These are phyloP conservation scores for Trematomus bernacchii DNA, from an alignment of 2,797 vertebrate genomes.

Conservation along the genomic window DNA sequence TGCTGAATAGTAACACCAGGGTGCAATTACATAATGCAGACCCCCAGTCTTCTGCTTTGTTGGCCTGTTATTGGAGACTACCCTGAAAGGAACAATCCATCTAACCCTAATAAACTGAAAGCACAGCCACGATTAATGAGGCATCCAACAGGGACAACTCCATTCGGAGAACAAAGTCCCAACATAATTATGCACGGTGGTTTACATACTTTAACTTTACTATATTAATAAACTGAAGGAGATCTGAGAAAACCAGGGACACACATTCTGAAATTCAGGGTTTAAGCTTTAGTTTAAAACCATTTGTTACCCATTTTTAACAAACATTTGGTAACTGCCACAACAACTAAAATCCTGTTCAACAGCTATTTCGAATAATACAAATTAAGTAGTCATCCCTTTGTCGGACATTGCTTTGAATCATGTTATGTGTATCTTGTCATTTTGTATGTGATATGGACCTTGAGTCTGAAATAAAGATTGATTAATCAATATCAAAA, in stretches of 20 bases:
- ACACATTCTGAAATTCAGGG: neutral
- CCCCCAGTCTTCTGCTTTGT: constrained; percentile 89
- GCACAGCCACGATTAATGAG: constrained; percentile 84
- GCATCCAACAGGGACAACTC: constrained; percentile 74
- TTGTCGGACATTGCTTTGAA: too few relatives aligned
- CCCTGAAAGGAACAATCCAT: constrained; percentile 89
- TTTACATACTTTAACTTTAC: constrained; percentile 40
- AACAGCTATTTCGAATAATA: constrained; percentile 29
- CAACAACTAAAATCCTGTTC: constrained; percentile 24
- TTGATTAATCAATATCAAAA: too few relatives aligned
- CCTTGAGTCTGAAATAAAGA: too few relatives aligned
- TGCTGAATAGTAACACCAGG: constrained; percentile 62
- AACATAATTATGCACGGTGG: constrained; percentile 69
- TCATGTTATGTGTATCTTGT: too few relatives aligned
- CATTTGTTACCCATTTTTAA: neutral
- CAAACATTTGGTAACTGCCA: constrained; percentile 11
- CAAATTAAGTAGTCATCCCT: constrained; percentile 5
- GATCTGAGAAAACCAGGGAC: neutral
- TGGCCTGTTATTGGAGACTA: constrained; percentile 88
- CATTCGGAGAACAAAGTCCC: constrained; percentile 63
- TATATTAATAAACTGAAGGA: constrained; percentile 22
- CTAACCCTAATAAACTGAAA: constrained; percentile 86
- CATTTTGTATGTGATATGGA: too few relatives aligned
- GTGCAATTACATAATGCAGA: constrained; percentile 83
- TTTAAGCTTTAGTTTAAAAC: constrained; percentile 6